phyloP scores from a whole-genome alignment of 2,797 vertebrate genomes.

The Graptemys geographica region DNA sequence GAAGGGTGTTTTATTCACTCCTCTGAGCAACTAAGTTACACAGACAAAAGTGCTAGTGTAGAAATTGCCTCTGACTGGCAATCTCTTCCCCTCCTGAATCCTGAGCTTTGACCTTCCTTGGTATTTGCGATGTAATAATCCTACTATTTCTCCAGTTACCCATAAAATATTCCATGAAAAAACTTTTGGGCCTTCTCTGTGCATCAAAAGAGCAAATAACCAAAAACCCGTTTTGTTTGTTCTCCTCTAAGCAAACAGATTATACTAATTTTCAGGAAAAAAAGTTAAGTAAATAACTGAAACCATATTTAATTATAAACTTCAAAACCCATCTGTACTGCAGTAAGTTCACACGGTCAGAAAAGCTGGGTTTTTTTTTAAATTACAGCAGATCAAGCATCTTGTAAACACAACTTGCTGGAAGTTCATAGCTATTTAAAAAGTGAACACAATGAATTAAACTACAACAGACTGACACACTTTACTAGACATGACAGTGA shows the following conservation, averaged over 20 bases:
- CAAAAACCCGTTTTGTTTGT: no score
- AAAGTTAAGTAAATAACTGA: not conserved
- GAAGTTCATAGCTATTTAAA: not conserved
- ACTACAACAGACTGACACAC: not conserved
- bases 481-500: conserved; percentile 12
- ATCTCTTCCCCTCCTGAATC: not conserved
- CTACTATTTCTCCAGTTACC: not conserved
- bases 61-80: not conserved
- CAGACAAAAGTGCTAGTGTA: no score
- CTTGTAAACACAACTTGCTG: not conserved
- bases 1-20: no score
- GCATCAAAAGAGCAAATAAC: not conserved
- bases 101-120: not conserved
- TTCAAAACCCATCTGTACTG: not conserved
- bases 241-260: not conserved
- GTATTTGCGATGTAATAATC: not conserved
- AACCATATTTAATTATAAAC: not conserved
- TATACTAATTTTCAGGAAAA: not conserved
- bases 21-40: no score
- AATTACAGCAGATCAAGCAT: not conserved
- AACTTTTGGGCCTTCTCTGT: not conserved
- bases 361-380: not conserved
- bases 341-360: not conserved
- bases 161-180: not conserved
- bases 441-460: not conserved